phyloP scores from a whole-genome alignment of 2,888 invertebrate species.

The Chrysolina americana region DNA sequence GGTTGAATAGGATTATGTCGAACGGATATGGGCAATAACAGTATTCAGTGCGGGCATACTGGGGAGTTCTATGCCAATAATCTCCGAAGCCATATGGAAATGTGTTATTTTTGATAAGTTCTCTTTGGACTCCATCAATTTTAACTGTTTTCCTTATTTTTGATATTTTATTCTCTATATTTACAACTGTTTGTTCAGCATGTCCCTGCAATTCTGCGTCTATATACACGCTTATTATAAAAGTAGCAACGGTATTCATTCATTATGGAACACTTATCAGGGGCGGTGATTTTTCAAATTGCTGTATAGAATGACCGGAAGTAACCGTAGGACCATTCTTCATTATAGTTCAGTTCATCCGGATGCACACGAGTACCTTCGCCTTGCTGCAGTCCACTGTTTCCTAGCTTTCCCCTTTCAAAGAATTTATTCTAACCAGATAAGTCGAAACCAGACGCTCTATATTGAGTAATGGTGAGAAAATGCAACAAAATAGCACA shows the following conservation, averaged over 20 bases:
- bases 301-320: conserved; percentile 28
- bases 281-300: conserved; percentile 30
- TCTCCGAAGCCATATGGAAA: too few species aligned
- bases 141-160: too few species aligned
- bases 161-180: too few species aligned
- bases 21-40: too few species aligned
- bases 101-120: too few species aligned
- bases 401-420: background rate
- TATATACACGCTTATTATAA: background rate
- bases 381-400: background rate
- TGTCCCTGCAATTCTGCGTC: background rate
- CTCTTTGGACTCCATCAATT: too few species aligned
- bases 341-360: conserved; percentile 21
- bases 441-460: background rate
- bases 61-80: too few species aligned
- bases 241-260: conserved; percentile 2
- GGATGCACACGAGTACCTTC: conserved; percentile 27
- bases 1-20: too few species aligned
- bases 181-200: background rate
- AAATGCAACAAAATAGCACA: background rate
- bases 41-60: too few species aligned
- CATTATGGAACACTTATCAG: conserved; percentile 20
- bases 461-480: background rate
- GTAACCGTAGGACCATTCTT: conserved; percentile 18
- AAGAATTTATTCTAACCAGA: background rate